These are phyloP conservation scores for Coregonus ussuriensis DNA, from an alignment of 2,797 vertebrate genomes.

Conservation along the genomic window DNA sequence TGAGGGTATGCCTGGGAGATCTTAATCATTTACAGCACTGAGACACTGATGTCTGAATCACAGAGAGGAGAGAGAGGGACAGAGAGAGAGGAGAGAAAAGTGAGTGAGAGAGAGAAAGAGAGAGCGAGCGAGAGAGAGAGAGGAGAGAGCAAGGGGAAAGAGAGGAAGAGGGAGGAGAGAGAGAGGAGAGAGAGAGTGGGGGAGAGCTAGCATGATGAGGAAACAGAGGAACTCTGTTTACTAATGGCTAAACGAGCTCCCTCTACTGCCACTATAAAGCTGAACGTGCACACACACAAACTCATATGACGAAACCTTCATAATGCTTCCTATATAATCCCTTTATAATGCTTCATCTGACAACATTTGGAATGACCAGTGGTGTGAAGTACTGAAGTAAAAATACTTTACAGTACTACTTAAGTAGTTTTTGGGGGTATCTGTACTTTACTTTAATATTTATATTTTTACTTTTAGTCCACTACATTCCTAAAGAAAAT, in stretches of 20 bases:
- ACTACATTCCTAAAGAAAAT: too few relatives aligned
- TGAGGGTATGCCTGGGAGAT: conserved; percentile 35
- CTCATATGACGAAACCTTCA: not conserved
- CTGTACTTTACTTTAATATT: too few relatives aligned
- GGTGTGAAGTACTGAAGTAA: too few relatives aligned
- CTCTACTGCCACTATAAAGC: not conserved
- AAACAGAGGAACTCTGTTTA: conserved; percentile 5
- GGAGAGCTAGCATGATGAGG: conserved; percentile 18
- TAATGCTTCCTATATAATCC: not conserved
- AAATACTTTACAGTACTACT: too few relatives aligned
- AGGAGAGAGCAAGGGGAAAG: not conserved
- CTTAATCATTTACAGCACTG: conserved; percentile 65
- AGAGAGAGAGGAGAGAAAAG: not conserved
- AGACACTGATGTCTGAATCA: conserved; percentile 59
- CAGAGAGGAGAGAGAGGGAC: not conserved
- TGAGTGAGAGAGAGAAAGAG: conserved; percentile 15
- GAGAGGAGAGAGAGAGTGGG: conserved; percentile 17
- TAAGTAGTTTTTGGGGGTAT: too few relatives aligned
- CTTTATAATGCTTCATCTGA: too few relatives aligned
- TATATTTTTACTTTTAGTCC: too few relatives aligned
- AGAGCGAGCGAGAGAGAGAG: not conserved
- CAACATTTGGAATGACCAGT: too few relatives aligned
- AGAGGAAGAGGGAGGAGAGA: conserved; percentile 9
- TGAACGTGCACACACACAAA: not conserved
- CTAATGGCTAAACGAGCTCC: conserved; percentile 25